Evolutionary conservation across 2,113 vertebrate species (phyloP), one percentile per base, ranked within the genome.

Genomic region (Epinephelus lanceolatus): DNA sequence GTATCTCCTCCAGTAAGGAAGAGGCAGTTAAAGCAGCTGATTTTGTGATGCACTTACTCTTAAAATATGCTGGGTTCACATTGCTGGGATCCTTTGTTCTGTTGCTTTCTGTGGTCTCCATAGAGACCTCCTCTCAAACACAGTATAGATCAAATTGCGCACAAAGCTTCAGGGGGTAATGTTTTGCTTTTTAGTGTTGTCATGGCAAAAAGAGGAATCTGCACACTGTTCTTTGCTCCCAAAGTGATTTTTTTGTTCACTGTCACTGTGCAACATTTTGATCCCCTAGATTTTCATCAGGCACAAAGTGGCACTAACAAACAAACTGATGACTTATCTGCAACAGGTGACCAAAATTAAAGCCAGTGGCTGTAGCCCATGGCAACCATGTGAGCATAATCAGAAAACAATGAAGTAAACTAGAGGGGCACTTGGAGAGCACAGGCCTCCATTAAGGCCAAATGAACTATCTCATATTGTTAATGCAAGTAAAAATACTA

Each of bases 151-250:
- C 45, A n/a, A 4, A 73, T 78, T 68, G 56, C 61, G 61, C 68
- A 62, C 47, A 77, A 51, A 56, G 61, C 72, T 9, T 76, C 15
- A 25, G 5, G 59, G 18, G n/a, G 21, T 45, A 3, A n/a, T 71
- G 53, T 61, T 77, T 60, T 49, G 10, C 56, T 61, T 25, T 37
- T 62, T 21, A n/a, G 11, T 63, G 33, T 45, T 79, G 66, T 45
- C 63, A 51, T 57, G 27, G 27, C 23, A 55, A 62, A 63, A 73
- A n/a, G 9, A 23, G 11, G 1, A 61, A 25, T 15, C 14, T 68
- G 13, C n/a, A 25, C 0, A 40, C 15, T 66, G 25, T 30, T 25
- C 19, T 42, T 60, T 27, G 12, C 55, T 30, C 57, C 30, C 51
- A 27, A n/a, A 19, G 15, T 51, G 1, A 6, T 12, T 71, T 18